phyloP scores from a whole-genome alignment of 2,888 invertebrate species.

The Ommatoiulus sabulosus region DNA sequence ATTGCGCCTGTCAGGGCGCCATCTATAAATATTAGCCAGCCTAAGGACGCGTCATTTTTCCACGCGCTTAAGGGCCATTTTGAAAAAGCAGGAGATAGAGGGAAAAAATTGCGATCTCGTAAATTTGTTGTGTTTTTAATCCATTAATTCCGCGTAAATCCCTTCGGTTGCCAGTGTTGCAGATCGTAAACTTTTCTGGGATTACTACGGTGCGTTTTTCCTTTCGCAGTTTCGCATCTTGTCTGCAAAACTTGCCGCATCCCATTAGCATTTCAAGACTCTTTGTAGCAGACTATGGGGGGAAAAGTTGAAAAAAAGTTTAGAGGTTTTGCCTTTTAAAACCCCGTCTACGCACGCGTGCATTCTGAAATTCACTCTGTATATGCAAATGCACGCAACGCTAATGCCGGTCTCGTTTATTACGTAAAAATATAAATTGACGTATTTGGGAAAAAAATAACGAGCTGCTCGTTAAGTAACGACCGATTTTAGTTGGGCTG shows the following conservation, averaged over 20 bases:
- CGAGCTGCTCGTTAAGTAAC: neutral
- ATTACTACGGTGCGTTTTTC: neutral
- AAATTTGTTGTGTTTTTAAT: conserved; percentile 27
- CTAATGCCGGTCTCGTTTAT: neutral
- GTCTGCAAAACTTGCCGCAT: neutral
- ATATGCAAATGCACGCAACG: neutral
- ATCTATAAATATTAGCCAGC: neutral
- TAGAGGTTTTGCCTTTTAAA: neutral
- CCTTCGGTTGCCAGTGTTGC: conserved; percentile 20
- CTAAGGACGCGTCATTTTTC: neutral
- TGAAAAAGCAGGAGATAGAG: neutral
- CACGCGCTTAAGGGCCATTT: neutral
- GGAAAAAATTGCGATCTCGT: neutral
- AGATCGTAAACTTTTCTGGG: neutral
- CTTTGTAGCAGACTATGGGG: neutral
- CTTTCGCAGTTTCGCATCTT: neutral
- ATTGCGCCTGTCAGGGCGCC: neutral
- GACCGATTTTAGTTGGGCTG: conserved; percentile 8
- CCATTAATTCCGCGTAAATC: conserved; percentile 13
- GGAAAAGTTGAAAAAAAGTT: neutral
- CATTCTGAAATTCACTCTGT: neutral
- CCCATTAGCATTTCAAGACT: neutral
- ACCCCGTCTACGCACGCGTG: too few species aligned
- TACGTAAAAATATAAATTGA: neutral
- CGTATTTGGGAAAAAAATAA: neutral